phyloP scores from a whole-genome alignment of 2,888 invertebrate genomes.

The Tortricodes alternella region DNA sequence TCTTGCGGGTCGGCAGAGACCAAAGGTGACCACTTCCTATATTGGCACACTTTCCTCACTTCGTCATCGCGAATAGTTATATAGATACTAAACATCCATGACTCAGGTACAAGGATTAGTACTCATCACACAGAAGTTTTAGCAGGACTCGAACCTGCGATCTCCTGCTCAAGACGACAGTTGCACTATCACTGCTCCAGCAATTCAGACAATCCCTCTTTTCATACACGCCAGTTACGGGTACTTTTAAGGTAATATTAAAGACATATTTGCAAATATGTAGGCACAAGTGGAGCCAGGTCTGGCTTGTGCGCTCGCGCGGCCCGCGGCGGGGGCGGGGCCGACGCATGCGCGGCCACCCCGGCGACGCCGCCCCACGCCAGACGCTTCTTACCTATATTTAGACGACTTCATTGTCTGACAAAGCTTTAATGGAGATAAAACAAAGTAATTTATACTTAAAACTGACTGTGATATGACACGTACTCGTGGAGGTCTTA shows the following conservation, averaged over 20 bases:
- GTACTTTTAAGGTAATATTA: too few species aligned
- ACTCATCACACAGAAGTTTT: too few species aligned
- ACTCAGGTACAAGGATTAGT: too few species aligned
- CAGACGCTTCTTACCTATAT: slow-evolving; percentile 41
- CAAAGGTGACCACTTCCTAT: too few species aligned
- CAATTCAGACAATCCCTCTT: neutral
- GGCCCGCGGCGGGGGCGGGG: slow-evolving; percentile 69
- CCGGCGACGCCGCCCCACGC: slow-evolving; percentile 68
- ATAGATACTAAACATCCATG: too few species aligned
- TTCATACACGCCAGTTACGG: too few species aligned
- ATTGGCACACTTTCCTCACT: too few species aligned
- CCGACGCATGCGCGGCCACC: slow-evolving; percentile 72
- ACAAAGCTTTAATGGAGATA: slow-evolving; percentile 19
- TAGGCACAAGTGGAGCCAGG: slow-evolving; percentile 29
- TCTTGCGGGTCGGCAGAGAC: too few species aligned
- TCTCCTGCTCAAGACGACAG: too few species aligned
- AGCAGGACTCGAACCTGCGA: too few species aligned
- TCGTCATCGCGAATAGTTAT: too few species aligned
- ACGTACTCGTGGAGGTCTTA: slow-evolving; percentile 10
- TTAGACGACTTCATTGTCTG: slow-evolving; percentile 33
- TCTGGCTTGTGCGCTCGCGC: slow-evolving; percentile 39
- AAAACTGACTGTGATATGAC: slow-evolving; percentile 26
- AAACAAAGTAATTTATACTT: slow-evolving; percentile 21
- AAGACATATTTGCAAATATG: slow-evolving; percentile 8
- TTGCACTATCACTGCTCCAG: too few species aligned